Conservation (phyloP, 2,888 invertebrate species). For the Phragmatobia fuliginosa region DNA sequence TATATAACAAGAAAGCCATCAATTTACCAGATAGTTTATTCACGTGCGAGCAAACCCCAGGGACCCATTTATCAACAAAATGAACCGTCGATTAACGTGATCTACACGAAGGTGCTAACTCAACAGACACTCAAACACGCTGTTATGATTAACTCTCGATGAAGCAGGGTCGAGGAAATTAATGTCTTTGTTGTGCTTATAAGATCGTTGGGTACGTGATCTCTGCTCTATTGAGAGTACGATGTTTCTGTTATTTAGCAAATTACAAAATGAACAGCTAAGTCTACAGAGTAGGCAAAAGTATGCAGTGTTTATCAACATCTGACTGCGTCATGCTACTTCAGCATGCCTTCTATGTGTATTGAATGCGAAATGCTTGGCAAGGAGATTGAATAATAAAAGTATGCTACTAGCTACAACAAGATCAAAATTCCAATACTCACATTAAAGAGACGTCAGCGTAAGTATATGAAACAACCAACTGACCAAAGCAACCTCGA, state of each 20-base stretch:
- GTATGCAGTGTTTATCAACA: neutral
- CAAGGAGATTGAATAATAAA: too few relatives aligned
- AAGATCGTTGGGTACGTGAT: slow-evolving; percentile 7
- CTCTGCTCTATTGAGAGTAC: neutral
- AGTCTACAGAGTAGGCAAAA: neutral
- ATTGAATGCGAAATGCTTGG: neutral
- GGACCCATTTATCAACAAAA: slow-evolving; percentile 56
- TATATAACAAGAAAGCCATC: slow-evolving; percentile 32
- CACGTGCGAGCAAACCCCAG: slow-evolving; percentile 38
- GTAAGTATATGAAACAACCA: too few relatives aligned
- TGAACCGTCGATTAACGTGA: slow-evolving; percentile 58
- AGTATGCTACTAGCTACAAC: too few relatives aligned
- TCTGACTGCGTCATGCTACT: too few relatives aligned
- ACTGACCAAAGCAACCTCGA: too few relatives aligned
- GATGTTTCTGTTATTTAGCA: neutral
- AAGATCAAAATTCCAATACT: too few relatives aligned
- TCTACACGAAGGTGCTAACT: slow-evolving; percentile 52
- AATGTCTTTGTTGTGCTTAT: slow-evolving; percentile 18
- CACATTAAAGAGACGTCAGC: too few relatives aligned
- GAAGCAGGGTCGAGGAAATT: slow-evolving; percentile 32
- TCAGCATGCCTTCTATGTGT: too few relatives aligned
- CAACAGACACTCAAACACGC: slow-evolving; percentile 45
- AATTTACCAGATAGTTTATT: slow-evolving; percentile 48
- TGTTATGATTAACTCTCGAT: slow-evolving; percentile 54
- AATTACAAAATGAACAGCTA: slow-evolving; percentile 1